A percentile compares a stretch with the other conserved stretches of the same genome.
These are phyloP conservation scores for Ganaspis sp. DNA, from an alignment of 1,140 invertebrate genomes.

Conservation along the genomic window DNA sequence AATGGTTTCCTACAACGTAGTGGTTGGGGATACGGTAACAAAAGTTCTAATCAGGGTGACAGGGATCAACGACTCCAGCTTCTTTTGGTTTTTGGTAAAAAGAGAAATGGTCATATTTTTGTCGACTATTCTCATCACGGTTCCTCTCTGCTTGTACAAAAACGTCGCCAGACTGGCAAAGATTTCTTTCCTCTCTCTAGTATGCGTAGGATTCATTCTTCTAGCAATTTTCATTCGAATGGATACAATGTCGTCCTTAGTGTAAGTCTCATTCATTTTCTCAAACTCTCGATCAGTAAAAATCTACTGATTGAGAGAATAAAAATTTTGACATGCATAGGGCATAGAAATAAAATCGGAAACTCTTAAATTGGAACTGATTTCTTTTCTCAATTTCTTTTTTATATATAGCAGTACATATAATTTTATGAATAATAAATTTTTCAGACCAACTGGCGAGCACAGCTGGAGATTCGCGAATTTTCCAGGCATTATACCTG, in stretches of 20 bases:
- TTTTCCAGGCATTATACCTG: conserved; percentile 83
- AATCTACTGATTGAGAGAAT: no score
- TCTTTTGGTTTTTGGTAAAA: conserved; percentile 78
- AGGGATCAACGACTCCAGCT: conserved; percentile 75
- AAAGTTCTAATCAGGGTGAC: conserved; percentile 86
- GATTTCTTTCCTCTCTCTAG: conserved; percentile 86
- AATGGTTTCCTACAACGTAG: conserved; percentile 94
- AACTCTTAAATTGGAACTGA: conserved; percentile 27
- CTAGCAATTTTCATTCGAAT: conserved; percentile 83
- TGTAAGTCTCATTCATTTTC: no score
- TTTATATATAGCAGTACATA: no score
- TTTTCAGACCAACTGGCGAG: conserved; percentile 79
- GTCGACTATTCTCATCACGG: conserved; percentile 85
- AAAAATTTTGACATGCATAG: no score
- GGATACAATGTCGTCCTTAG: conserved; percentile 77
- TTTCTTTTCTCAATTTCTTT: no score
- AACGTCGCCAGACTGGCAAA: conserved; percentile 88
- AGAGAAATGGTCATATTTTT: conserved; percentile 87
- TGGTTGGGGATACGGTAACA: conserved; percentile 92
- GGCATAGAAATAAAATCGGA: no score
- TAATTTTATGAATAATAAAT: no score
- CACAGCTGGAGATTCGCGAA: conserved; percentile 87
- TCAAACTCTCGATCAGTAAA: no score
- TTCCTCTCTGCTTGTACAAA: conserved; percentile 89
- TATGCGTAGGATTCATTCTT: conserved; percentile 86